Evolutionary conservation across 2,888 invertebrate genomes (phyloP).

Genomic region (Pogonocherus hispidulus): DNA sequence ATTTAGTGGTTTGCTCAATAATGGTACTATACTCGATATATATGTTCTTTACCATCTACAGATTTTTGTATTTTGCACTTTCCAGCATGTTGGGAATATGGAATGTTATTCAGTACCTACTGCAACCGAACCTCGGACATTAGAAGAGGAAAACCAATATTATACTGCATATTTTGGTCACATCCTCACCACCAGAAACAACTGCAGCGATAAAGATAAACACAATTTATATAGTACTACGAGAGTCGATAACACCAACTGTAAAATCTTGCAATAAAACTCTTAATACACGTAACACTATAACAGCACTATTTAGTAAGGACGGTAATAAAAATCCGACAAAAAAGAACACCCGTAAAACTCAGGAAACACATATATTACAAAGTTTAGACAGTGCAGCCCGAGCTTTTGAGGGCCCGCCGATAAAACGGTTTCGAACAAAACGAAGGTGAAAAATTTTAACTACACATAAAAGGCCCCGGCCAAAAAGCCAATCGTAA

Average conservation of each 20-base stretch:
- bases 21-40: no score
- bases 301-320: conserved; percentile 20
- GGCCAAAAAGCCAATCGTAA: conserved; percentile 64
- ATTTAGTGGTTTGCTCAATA: no score
- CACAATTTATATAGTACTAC: not conserved
- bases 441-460: conserved; percentile 68
- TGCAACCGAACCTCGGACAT: no score
- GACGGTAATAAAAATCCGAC: conserved; percentile 22
- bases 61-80: no score
- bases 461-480: conserved; percentile 64
- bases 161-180: no score
- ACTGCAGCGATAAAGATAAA: not conserved
- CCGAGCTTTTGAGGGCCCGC: conserved; percentile 65
- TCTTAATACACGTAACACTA: conserved; percentile 7
- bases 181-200: no score
- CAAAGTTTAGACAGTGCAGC: conserved; percentile 68
- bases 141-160: no score
- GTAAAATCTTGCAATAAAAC: conserved; percentile 9
- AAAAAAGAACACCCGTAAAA: conserved; percentile 60
- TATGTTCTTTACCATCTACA: no score
- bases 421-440: conserved; percentile 65
- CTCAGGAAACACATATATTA: conserved; percentile 68
- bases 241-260: conserved; percentile 1
- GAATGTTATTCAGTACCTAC: no score
- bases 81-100: no score